A percentile compares a stretch with the other conserved stretches of the same genome.
Conservation (phyloP, 2,113 vertebrate genomes). For the Crotalus horridus region DNA sequence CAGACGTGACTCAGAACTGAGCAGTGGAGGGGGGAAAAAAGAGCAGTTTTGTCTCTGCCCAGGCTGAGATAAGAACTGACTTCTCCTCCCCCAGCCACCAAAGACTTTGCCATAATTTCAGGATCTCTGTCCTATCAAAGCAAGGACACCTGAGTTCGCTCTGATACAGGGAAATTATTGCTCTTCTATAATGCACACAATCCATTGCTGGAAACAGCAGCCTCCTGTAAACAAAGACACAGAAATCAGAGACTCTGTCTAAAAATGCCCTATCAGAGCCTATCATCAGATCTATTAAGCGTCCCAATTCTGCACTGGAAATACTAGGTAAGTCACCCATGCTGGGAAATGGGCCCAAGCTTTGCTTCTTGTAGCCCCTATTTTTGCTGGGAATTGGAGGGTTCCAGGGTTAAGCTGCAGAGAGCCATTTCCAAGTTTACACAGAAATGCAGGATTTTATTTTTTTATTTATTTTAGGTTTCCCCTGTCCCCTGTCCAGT, state of each 20-base stretch:
- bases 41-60: constrained; percentile 12
- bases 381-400: background rate
- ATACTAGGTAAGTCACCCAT: background rate
- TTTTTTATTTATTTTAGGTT: background rate
- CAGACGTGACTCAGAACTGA: constrained; percentile 16
- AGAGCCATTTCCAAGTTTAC: background rate
- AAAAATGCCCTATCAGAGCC: background rate
- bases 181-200: background rate
- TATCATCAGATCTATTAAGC: background rate
- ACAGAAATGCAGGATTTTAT: background rate
- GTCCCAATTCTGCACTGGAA: background rate
- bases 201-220: background rate
- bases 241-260: background rate
- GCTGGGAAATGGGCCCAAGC: background rate
- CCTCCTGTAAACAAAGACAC: background rate
- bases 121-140: background rate
- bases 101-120: background rate
- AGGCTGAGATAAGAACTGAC: background rate
- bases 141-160: background rate
- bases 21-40: background rate
- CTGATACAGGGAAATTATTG: background rate
- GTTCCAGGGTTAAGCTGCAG: background rate
- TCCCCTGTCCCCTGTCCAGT: background rate
- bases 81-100: background rate
- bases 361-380: background rate